Evolutionary conservation across 2,888 invertebrate species (phyloP).

Genomic region (Epinotia nisella): DNA sequence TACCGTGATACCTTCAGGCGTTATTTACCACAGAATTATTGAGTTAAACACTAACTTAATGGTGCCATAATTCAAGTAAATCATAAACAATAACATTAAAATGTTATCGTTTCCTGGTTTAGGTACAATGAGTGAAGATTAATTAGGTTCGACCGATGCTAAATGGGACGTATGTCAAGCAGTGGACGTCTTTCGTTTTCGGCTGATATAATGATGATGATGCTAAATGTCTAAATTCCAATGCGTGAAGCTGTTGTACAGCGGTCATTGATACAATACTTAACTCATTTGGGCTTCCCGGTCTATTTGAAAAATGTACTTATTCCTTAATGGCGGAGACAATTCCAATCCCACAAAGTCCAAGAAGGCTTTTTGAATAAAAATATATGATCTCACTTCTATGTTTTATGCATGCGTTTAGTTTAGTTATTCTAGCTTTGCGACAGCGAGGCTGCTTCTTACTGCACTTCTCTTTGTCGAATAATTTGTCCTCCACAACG

Average conservation of each 20-base stretch:
- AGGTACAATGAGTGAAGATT: conserved; percentile 7
- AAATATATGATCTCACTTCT: too few relatives aligned
- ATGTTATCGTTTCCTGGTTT: conserved; percentile 6
- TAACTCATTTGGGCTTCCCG: conserved; percentile 7
- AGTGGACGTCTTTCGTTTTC: too few relatives aligned
- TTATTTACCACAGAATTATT: background rate
- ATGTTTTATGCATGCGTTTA: background rate
- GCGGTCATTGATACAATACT: background rate
- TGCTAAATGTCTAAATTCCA: background rate
- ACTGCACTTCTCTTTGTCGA: background rate
- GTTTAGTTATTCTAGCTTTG: too few relatives aligned
- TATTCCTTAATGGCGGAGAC: background rate
- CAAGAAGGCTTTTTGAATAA: too few relatives aligned
- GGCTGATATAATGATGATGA: too few relatives aligned
- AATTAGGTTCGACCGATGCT: background rate
- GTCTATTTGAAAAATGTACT: background rate
- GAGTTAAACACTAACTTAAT: background rate
- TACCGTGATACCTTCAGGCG: background rate
- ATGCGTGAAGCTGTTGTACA: background rate
- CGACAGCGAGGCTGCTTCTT: background rate
- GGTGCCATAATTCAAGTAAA: conserved; percentile 12
- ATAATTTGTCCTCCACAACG: background rate
- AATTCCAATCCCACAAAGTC: background rate
- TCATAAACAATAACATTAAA: conserved; percentile 13
- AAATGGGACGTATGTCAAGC: too few relatives aligned